Percentiles rank a stretch among this genome's conserved stretches.
Evolutionary conservation across 37 sponge, comb jelly and placozoan species (phyloP).

Genomic region (Oopsacas minuta): DNA sequence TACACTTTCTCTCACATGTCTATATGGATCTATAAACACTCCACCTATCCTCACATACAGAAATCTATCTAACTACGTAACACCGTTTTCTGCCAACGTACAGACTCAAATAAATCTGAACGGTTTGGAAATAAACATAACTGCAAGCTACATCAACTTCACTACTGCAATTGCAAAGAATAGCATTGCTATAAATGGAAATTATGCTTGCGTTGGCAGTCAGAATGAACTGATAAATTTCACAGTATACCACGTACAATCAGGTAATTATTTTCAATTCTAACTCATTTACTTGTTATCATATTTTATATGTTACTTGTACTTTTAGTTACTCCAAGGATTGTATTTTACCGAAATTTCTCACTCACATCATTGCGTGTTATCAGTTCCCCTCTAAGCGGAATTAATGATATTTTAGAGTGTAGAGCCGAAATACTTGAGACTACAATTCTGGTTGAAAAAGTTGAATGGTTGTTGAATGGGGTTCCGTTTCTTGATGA

Average conservation of each 20-base stretch:
- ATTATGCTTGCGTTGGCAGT: neutral
- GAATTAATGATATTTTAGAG: neutral
- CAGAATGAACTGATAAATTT: neutral
- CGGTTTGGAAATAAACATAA: neutral
- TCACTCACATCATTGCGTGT: neutral
- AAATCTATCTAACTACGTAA: neutral
- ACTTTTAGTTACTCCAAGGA: neutral
- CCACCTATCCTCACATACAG: neutral
- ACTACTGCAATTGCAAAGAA: neutral
- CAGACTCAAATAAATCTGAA: neutral
- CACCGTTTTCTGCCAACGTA: neutral
- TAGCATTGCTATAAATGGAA: neutral
- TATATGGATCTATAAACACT: neutral
- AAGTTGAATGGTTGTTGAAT: neutral
- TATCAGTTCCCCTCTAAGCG: neutral
- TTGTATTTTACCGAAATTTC: neutral
- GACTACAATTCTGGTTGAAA: neutral
- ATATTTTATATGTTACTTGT: neutral
- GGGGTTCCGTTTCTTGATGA: neutral
- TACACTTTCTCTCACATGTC: neutral
- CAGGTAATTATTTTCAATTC: slow-evolving; percentile 1
- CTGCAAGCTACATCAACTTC: neutral
- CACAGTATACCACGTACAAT: neutral
- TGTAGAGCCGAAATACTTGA: neutral
- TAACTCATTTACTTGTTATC: neutral